Base-by-base conservation (phyloP, 2,113 vertebrate genomes). In the Chlorodrepanis virens region DNA sequence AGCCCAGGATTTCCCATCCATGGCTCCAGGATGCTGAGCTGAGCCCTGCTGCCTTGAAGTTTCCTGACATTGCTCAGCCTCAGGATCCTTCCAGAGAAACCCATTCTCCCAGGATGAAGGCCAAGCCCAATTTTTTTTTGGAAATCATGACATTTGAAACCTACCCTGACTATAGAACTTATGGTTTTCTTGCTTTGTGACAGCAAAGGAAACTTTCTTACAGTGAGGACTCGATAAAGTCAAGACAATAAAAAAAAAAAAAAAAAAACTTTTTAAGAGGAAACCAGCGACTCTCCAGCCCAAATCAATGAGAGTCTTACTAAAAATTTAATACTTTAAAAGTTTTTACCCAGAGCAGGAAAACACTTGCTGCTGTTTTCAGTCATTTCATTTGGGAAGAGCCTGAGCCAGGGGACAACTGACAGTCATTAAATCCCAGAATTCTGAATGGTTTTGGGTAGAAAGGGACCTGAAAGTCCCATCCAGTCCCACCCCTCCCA, bases 121-220 rank as follows among this genome's bases (percentile, higher is more conserved):
- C 42, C 23, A 59, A 59, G 20, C 9, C 57, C 0, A 0, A n/a
- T 67, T 83, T 2, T 54, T 24, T n/a, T 57, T 42, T 21, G 14
- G 40, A 47, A 92, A 57, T 23, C 25, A 21, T 0, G 2, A 10
- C 2, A 47, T 65, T 74, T 79, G 47, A 72, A 83, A 60, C 17
- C 39, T 52, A 18, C 11, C 2, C 1, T 37, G 59, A 40, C 56
- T 52, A 28, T 4, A 13, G 21, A 29, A 63, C 40, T 60, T 37
- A 42, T 19, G 1, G 3, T 29, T 70, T 40, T 77, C 29, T 35
- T 27, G 12, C 42, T 54, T 68, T 15, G 31, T 11, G 8, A 33
- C 2, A 20, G 22, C 8, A 23, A 78, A 12, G 21, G 21, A 47
- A 87, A 45, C 24, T 49, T 82, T 22, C 40, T 64, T 53, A 63